These are phyloP conservation scores for Cotesia glomerata DNA, from an alignment of 1,140 invertebrate species.

Conservation along the genomic window DNA sequence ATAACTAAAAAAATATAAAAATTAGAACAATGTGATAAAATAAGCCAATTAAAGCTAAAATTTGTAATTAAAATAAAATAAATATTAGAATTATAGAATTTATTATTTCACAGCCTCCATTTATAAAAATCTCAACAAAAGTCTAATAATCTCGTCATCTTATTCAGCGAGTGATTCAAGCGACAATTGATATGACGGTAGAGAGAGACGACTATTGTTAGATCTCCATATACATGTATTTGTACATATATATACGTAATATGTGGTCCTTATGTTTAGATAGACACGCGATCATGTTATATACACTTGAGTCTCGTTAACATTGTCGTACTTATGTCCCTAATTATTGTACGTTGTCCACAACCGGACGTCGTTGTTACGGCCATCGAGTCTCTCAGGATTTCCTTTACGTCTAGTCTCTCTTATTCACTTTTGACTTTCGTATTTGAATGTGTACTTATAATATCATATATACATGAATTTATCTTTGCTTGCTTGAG, in stretches of 20 bases:
- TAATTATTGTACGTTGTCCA: constrained; percentile 30
- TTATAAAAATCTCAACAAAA: too few relatives aligned
- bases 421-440: not conserved
- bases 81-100: too few relatives aligned
- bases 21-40: too few relatives aligned
- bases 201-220: too few relatives aligned
- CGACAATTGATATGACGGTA: too few relatives aligned
- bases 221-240: not conserved
- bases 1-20: too few relatives aligned
- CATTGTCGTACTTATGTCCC: constrained; percentile 21
- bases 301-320: constrained; percentile 24
- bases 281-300: not conserved
- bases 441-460: not conserved
- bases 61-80: too few relatives aligned
- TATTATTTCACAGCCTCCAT: too few relatives aligned
- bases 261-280: not conserved
- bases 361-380: constrained; percentile 35
- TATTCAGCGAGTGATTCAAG: too few relatives aligned
- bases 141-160: too few relatives aligned
- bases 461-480: not conserved
- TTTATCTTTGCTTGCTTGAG: not conserved
- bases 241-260: not conserved
- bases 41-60: too few relatives aligned
- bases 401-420: constrained; percentile 19
- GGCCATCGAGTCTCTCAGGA: constrained; percentile 29